Evolutionary conservation across 2,113 vertebrate genomes (phyloP), one percentile per base, ranked within the genome.

Genomic region (Dolichallabes microphthalmus): DNA sequence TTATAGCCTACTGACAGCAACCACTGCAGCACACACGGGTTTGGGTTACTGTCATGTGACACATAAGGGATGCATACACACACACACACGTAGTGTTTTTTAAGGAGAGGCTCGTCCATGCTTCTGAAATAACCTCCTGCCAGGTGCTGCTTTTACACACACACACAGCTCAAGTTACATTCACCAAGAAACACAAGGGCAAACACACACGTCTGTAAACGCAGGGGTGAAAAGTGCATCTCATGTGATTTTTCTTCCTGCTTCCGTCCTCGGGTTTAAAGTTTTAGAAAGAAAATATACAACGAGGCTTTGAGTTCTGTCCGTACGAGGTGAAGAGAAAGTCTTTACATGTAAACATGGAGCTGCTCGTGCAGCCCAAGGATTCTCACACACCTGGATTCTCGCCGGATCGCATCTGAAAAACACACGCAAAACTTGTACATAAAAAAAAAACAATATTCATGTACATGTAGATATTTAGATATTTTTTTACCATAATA

Each of bases 391-490:
- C 91, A 8, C 90, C 91, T 39, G 91, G 90, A 25, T 95, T 96
- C 89, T 95, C 94, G 80, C 91, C 93, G 79, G 96, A 95, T 91
- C 90, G 93, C 90, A 93, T 93, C 96, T 97, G 93, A 52, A 58
- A 64, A 61, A 50, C 6, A 86, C 52, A 82, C 35, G 77, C 14
- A 82, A 35, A 35, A 73, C 15, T n/a, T 22, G 52, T 2, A 63
- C 30, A 35, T 32, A 27, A 63, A 66, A 64, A 66, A 64, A 50
- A 50, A 27, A 8, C 8, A 53, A n/a, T 5, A 53, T 30, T 3
- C 5, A 27, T 15, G 20, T 76, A 55, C 15, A 9, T 25, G 25
- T 22, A 35, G 32, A 35, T 35, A 35, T n/a, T n/a, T n/a, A n/a
- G n/a, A n/a, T n/a, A n/a, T n/a, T n/a, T n/a, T n/a, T n/a, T n/a